Evolutionary conservation across 2,113 vertebrate genomes (phyloP), one percentile per base, ranked within the genome.

Genomic region (Carassius gibelio): DNA sequence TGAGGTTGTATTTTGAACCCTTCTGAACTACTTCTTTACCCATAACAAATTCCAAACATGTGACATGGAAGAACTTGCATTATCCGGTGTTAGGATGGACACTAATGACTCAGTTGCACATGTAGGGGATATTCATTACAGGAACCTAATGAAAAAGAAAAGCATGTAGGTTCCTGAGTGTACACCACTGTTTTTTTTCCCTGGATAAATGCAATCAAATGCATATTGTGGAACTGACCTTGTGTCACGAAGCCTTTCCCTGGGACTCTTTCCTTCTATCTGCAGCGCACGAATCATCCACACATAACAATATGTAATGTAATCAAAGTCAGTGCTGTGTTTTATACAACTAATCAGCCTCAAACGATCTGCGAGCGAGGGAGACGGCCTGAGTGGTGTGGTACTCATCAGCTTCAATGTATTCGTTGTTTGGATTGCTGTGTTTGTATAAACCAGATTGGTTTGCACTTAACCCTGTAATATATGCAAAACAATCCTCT

Each of bases 381-480:
- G 84, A 78, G 81, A 72, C 59, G 68, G 80, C 6, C 38, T 23
- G 75, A 57, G 50, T 55, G 88, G 92, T 91, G 90, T 94, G 92
- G 92, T 94, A 93, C 91, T 93, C 94, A 95, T 95, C 93, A 94
- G 92, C 92, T 91, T 93, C 91, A 87, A 84, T 91, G 91, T 90
- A 89, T 75, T 85, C 91, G 90, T 87, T 95, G 94, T 95, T 94
- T 95, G 91, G 93, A 94, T 94, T 94, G 87, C 91, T 90, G 89
- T 94, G 94, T 94, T 95, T 94, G 93, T 93, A 94, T 93, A 94
- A 93, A 92, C 90, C 93, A 94, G 94, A 94, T 94, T 94, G 94
- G 93, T 95, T 95, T 94, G 94, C 94, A 94, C 93, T 94, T 95
- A 95, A 94, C 94, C 93, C 92, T 94, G 94, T 94, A 94, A 94